Evolutionary conservation across 2,797 vertebrate genomes (phyloP).

Genomic region (Acropternis orthonyx): DNA sequence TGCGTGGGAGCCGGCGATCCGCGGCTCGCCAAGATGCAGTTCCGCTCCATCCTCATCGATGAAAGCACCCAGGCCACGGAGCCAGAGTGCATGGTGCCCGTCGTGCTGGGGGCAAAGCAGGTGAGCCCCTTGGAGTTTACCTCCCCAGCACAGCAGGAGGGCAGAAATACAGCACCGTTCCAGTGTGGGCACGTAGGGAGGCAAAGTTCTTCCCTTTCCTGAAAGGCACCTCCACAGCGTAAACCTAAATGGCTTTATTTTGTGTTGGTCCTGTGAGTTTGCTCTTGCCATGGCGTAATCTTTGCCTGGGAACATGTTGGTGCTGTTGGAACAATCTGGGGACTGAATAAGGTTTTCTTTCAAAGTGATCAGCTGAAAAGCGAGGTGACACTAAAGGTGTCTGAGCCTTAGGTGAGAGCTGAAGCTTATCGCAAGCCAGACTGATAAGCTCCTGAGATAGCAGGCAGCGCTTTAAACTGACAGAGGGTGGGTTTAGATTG

Average conservation of each 20-base stretch:
- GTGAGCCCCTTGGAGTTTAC: conserved; percentile 41
- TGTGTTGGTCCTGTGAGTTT: neutral
- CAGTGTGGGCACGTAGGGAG: accelerated
- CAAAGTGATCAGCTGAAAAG: neutral
- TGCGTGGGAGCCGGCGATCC: conserved; percentile 97
- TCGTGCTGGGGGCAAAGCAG: conserved; percentile 97
- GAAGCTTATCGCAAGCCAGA: neutral
- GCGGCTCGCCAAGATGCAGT: conserved; percentile 97
- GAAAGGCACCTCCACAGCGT: accelerated
- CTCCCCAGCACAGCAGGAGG: accelerated
- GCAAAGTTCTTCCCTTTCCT: neutral
- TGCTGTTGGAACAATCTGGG: neutral
- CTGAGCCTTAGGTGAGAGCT: neutral
- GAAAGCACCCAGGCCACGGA: conserved; percentile 98
- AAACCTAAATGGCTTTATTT: neutral
- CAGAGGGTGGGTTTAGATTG: neutral
- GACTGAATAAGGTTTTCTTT: accelerated
- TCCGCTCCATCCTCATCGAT: conserved; percentile 96
- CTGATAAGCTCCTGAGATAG: neutral
- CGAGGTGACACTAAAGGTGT: neutral
- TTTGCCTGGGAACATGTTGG: neutral
- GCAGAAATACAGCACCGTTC: accelerated
- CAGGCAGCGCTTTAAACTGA: neutral
- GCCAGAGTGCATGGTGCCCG: conserved; percentile 97
- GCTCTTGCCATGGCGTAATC: neutral